Conservation (phyloP, 2,113 vertebrate species). For the Petromus typicus region DNA sequence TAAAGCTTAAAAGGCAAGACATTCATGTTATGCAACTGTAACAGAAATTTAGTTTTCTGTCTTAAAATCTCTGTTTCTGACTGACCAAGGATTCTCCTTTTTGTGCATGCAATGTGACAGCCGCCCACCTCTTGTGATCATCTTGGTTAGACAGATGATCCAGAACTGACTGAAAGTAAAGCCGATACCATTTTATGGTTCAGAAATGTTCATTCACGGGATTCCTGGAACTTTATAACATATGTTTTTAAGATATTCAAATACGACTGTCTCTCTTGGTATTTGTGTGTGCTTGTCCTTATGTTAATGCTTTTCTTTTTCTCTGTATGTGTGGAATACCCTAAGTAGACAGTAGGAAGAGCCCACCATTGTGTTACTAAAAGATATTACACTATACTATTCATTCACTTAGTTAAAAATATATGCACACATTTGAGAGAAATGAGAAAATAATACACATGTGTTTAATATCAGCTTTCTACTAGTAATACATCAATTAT, state of each 20-base stretch:
- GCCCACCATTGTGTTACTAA: background rate
- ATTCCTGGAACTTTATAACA: background rate
- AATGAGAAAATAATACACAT: background rate
- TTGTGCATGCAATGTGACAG: background rate
- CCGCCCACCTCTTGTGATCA: background rate
- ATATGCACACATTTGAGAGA: background rate
- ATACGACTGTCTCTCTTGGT: background rate
- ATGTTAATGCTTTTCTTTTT: background rate
- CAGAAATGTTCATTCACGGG: background rate
- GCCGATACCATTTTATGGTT: conserved; percentile 47
- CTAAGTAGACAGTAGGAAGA: background rate
- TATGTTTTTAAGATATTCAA: conserved; percentile 51
- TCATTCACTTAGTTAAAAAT: background rate
- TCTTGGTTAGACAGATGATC: conserved; percentile 26
- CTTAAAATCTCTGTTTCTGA: conserved; percentile 16
- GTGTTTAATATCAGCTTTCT: background rate
- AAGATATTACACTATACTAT: background rate
- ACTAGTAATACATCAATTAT: background rate
- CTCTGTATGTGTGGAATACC: background rate
- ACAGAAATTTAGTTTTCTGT: background rate
- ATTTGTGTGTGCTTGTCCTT: background rate
- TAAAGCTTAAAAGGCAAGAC: background rate
- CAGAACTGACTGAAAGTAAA: conserved; percentile 37
- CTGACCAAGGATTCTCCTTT: background rate
- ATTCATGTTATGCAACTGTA: background rate